phyloP scores from a whole-genome alignment of 2,113 vertebrate species.

The Dicrurus megarhynchus region DNA sequence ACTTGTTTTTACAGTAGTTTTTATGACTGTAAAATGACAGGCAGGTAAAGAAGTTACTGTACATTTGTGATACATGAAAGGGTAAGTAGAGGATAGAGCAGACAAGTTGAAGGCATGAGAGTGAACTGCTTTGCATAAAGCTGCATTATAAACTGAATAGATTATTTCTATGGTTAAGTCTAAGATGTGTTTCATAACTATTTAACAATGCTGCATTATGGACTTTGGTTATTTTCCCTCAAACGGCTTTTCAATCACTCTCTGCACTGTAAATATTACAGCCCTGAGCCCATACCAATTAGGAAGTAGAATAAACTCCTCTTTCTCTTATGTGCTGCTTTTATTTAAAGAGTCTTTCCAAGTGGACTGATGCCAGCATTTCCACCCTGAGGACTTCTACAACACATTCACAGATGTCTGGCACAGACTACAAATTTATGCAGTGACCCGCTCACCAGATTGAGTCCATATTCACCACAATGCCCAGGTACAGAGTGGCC shows the following conservation, averaged over 20 bases:
- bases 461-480: neutral
- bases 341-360: slow-evolving; percentile 52
- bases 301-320: slow-evolving; percentile 29
- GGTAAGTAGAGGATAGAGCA: neutral
- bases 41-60: neutral
- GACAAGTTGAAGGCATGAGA: neutral
- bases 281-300: slow-evolving; percentile 13
- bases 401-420: slow-evolving; percentile 61
- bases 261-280: slow-evolving; percentile 15
- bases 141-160: neutral
- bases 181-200: neutral
- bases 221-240: neutral
- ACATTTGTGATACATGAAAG: neutral
- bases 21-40: neutral
- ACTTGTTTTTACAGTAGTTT: neutral
- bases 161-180: neutral
- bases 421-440: slow-evolving; percentile 7
- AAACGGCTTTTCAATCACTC: slow-evolving; percentile 27
- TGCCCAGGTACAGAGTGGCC: neutral
- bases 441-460: neutral
- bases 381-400: slow-evolving; percentile 41
- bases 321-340: slow-evolving; percentile 16
- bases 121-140: neutral
- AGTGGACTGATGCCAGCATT: slow-evolving; percentile 47
- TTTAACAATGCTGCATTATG: neutral